phyloP scores from a whole-genome alignment of 2,797 vertebrate species.

The Etheostoma perlongum region DNA sequence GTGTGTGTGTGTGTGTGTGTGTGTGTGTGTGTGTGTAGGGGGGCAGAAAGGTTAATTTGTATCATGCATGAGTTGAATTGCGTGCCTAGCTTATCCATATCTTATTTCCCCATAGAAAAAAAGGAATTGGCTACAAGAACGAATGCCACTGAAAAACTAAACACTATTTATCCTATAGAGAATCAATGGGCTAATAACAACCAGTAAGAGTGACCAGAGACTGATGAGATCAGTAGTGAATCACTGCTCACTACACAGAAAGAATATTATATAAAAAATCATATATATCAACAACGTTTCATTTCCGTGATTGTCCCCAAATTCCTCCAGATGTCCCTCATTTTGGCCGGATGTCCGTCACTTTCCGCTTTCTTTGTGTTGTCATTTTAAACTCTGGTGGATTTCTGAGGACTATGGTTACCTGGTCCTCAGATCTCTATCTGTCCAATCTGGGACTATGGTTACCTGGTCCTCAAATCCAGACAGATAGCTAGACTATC shows the following conservation, averaged over 20 bases:
- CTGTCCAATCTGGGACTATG: too few species aligned
- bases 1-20: constrained; percentile 34
- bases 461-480: too few species aligned
- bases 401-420: too few species aligned
- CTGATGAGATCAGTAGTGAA: background rate
- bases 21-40: constrained; percentile 31
- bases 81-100: constrained; percentile 78
- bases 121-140: constrained; percentile 26
- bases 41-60: constrained; percentile 73
- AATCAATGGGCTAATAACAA: constrained; percentile 10
- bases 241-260: background rate
- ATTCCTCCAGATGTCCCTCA: too few species aligned
- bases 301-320: too few species aligned
- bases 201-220: background rate
- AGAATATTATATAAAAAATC: background rate
- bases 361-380: too few species aligned
- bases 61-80: constrained; percentile 76
- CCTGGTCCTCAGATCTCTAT: too few species aligned
- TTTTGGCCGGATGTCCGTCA: too few species aligned
- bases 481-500: too few species aligned
- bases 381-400: too few species aligned
- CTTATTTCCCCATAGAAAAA: constrained; percentile 64
- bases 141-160: constrained; percentile 15
- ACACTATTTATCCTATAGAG: constrained; percentile 24
- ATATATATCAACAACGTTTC: too few species aligned